Evolutionary conservation across 2,888 invertebrate genomes (phyloP).

Genomic region (Rhogogaster chlorosoma): DNA sequence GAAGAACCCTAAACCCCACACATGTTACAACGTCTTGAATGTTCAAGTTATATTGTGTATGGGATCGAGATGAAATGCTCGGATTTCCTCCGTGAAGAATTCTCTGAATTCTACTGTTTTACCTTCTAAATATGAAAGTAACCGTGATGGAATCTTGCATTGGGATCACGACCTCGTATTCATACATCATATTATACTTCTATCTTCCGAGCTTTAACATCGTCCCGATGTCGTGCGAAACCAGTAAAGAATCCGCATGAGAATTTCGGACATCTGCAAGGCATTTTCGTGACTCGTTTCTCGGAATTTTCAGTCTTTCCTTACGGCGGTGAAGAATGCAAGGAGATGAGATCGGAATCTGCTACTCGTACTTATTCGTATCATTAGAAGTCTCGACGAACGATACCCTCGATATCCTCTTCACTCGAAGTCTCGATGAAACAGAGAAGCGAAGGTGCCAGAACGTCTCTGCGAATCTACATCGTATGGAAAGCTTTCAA

Average conservation of each 20-base stretch:
- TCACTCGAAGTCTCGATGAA: background rate
- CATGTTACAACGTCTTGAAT: background rate
- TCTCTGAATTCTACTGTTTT: background rate
- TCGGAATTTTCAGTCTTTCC: background rate
- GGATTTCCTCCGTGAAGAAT: background rate
- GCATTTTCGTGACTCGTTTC: background rate
- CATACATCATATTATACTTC: too few species aligned
- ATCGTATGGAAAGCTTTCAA: conserved; percentile 24
- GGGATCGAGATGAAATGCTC: background rate
- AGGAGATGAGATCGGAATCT: background rate
- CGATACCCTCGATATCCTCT: background rate
- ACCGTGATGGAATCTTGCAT: background rate
- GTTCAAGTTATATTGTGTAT: background rate
- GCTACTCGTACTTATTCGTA: background rate
- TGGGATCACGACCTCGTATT: background rate
- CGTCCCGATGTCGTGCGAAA: background rate
- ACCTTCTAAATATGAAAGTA: background rate
- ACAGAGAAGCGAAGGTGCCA: background rate
- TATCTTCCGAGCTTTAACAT: background rate
- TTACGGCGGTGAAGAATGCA: background rate
- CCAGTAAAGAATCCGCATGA: background rate
- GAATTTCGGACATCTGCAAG: background rate
- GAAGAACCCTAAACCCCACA: background rate
- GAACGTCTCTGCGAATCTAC: background rate
- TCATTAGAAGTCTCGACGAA: background rate